Conservation (phyloP, 2,113 vertebrate species). For the Colinus virginianus region DNA sequence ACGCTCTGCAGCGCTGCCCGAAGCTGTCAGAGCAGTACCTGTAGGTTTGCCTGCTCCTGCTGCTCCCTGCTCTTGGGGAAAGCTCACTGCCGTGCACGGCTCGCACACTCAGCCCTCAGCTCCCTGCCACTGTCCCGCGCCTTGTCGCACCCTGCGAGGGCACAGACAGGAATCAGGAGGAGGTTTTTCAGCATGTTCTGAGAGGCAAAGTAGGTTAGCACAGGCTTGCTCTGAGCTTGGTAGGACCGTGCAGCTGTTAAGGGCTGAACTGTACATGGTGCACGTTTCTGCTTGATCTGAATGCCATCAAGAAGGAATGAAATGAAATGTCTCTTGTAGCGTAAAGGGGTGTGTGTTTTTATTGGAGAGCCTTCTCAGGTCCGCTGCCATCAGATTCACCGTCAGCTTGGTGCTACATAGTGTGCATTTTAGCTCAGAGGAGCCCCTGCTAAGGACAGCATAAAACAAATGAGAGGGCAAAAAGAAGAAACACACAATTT, state of each 20-base stretch:
- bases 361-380: neutral
- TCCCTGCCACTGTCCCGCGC: neutral
- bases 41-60: neutral
- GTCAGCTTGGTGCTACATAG: accelerated
- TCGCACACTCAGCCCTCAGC: neutral
- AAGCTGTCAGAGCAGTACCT: neutral
- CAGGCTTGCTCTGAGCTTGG: neutral
- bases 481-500: neutral
- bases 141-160: accelerated
- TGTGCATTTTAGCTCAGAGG: neutral
- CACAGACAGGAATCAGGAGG: accelerated
- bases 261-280: neutral
- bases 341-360: neutral
- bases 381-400: neutral
- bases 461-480: neutral
- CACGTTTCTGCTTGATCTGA: neutral
- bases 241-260: neutral
- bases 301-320: neutral
- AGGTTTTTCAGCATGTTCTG: neutral
- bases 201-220: neutral
- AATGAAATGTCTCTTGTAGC: neutral
- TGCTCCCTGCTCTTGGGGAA: neutral
- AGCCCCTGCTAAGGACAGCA: neutral
- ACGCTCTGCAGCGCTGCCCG: neutral
- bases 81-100: neutral